Percentiles rank a stretch among this genome's conserved stretches.
These are phyloP conservation scores for Melanaphis sacchari DNA, from an alignment of 1,140 invertebrate genomes.

Conservation along the genomic window DNA sequence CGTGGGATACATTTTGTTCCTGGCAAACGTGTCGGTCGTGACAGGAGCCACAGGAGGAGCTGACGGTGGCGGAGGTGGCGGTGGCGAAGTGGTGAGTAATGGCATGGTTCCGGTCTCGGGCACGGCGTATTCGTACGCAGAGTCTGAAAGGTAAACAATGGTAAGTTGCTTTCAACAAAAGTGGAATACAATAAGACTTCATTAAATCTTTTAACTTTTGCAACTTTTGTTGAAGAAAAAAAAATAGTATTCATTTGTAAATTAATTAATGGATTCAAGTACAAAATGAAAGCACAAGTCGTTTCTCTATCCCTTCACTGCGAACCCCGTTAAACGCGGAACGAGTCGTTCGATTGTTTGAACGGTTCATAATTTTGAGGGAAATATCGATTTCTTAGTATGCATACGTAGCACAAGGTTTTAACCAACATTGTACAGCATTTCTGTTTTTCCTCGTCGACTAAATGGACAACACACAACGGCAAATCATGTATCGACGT, in stretches of 20 bases:
- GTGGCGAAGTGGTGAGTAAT: constrained; percentile 65
- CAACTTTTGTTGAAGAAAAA: background rate
- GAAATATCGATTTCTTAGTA: background rate
- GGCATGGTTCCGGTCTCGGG: constrained; percentile 76
- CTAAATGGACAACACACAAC: background rate
- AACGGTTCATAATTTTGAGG: background rate
- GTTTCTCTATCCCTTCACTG: background rate
- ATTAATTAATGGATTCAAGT: background rate
- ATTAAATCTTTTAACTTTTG: background rate
- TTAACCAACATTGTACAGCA: background rate
- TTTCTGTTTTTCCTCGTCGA: background rate
- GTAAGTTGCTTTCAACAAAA: constrained; percentile 10
- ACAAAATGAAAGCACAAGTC: background rate
- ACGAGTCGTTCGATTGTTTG: background rate
- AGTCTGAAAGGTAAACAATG: constrained; percentile 59
- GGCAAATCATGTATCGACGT: background rate
- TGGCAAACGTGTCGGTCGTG: constrained; percentile 41
- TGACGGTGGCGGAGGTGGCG: constrained; percentile 62
- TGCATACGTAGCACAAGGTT: background rate
- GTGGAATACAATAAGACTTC: background rate
- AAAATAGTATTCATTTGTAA: background rate
- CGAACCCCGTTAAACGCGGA: background rate
- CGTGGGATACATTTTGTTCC: constrained; percentile 56
- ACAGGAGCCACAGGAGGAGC: constrained; percentile 47
- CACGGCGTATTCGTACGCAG: constrained; percentile 76